These are phyloP conservation scores for Phorcus lineatus DNA, from an alignment of 2,888 invertebrate species.

Conservation along the genomic window DNA sequence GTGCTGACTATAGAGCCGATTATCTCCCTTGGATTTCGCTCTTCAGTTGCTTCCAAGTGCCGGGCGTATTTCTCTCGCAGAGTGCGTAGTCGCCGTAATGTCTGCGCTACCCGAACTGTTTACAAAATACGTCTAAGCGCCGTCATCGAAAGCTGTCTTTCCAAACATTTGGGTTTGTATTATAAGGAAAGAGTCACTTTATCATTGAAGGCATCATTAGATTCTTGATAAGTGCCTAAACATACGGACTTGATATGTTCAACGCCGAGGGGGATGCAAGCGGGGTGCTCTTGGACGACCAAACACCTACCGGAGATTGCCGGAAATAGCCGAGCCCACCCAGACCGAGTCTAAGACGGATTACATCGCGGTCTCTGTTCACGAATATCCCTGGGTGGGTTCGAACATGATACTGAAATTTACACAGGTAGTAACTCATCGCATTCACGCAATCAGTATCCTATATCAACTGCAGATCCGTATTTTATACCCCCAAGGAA, in stretches of 20 bases:
- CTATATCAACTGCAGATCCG: neutral
- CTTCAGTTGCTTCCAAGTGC: neutral
- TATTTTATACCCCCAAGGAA: neutral
- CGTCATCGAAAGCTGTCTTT: neutral
- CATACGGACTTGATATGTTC: slow-evolving; percentile 21
- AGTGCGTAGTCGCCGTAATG: slow-evolving; percentile 13
- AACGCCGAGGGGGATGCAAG: neutral
- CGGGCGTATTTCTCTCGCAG: neutral
- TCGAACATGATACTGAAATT: slow-evolving; percentile 16
- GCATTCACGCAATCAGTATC: slow-evolving; percentile 23
- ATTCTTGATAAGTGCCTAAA: slow-evolving; percentile 8
- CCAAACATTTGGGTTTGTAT: slow-evolving; percentile 22
- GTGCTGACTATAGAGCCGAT: neutral
- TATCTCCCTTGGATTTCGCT: neutral
- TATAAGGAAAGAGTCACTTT: slow-evolving; percentile 15
- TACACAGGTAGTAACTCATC: slow-evolving; percentile 6
- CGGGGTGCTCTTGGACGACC: neutral
- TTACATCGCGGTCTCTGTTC: neutral
- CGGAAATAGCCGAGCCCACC: slow-evolving; percentile 26
- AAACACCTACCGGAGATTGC: slow-evolving; percentile 25
- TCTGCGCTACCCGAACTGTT: neutral
- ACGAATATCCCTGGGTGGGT: slow-evolving; percentile 3
- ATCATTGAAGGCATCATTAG: slow-evolving; percentile 19
- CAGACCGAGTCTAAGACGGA: slow-evolving; percentile 11
- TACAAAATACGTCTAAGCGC: slow-evolving; percentile 9